Conservation (phyloP, 2,113 vertebrate species). For the Psittacara wagleri region DNA sequence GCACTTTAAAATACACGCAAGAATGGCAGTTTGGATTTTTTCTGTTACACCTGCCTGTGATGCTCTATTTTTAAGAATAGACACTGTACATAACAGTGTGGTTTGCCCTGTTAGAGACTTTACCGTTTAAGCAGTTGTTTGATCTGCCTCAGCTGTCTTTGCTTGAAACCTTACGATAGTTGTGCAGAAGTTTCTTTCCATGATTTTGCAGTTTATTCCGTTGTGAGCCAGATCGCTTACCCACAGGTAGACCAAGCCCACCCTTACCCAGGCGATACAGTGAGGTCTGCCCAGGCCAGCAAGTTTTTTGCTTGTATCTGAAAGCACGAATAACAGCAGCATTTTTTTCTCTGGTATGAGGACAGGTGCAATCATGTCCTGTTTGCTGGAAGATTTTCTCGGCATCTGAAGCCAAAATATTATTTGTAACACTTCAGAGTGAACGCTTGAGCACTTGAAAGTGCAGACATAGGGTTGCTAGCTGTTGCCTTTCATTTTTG, state of each 20-base stretch:
- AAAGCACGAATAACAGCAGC: not conserved
- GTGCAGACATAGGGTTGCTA: not conserved
- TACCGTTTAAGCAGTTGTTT: not conserved
- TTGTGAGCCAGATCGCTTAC: not conserved
- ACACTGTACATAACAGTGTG: not conserved
- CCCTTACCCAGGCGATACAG: not conserved
- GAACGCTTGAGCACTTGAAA: constrained; percentile 37
- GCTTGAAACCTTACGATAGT: not conserved
- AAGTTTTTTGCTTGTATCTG: not conserved
- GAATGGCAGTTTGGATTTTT: not conserved
- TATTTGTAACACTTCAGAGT: constrained; percentile 48
- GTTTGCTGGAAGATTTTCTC: constrained; percentile 39
- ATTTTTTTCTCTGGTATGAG: not conserved
- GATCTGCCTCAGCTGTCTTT: not conserved
- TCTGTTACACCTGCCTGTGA: not conserved
- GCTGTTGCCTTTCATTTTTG: constrained; percentile 27
- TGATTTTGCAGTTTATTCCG: not conserved
- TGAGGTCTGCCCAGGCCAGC: fast-evolving
- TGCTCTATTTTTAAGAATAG: not conserved
- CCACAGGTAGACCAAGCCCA: not conserved
- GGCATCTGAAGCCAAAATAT: constrained; percentile 44
- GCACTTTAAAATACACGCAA: not conserved
- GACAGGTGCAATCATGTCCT: constrained; percentile 22
- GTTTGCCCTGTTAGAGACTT: not conserved
- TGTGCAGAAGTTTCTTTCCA: not conserved